Conservation (phyloP, 2,888 invertebrate species). For the Atrina japonica region DNA sequence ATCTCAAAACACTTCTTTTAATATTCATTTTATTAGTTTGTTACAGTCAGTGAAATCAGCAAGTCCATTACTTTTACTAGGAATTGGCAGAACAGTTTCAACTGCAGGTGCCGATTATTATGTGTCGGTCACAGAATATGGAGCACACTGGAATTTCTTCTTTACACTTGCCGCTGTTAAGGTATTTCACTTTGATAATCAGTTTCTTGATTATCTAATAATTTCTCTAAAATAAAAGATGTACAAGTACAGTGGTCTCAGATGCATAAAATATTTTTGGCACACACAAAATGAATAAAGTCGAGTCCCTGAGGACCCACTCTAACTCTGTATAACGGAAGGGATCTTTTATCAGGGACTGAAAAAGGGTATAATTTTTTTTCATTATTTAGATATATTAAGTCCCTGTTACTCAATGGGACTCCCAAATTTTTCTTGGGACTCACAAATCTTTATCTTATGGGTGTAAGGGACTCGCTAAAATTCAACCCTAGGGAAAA, state of each 20-base stretch:
- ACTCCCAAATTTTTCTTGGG: too few relatives aligned
- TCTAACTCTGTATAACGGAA: too few relatives aligned
- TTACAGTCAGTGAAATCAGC: constrained; percentile 60
- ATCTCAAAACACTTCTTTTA: too few relatives aligned
- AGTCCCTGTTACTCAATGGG: too few relatives aligned
- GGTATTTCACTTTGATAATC: constrained; percentile 69
- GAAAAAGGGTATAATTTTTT: too few relatives aligned
- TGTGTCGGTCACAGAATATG: constrained; percentile 95
- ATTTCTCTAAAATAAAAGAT: not conserved
- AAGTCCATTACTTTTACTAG: constrained; percentile 81
- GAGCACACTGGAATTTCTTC: constrained; percentile 99
- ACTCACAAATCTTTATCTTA: too few relatives aligned
- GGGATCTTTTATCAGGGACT: constrained; percentile 73
- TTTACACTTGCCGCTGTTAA: constrained; percentile 93
- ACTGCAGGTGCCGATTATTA: constrained; percentile 88
- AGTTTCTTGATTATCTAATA: not conserved
- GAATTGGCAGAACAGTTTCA: constrained; percentile 79
- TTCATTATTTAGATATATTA: too few relatives aligned
- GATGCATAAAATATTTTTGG: too few relatives aligned
- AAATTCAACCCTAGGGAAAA: too few relatives aligned
- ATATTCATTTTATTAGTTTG: constrained; percentile 31
- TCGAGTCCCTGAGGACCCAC: too few relatives aligned
- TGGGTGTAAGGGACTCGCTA: too few relatives aligned
- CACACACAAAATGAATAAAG: too few relatives aligned
- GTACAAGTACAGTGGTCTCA: not conserved